Evolutionary conservation across 2,113 vertebrate genomes (phyloP), one percentile per base, ranked within the genome.

Genomic region (Chelonoidis abingdonii): DNA sequence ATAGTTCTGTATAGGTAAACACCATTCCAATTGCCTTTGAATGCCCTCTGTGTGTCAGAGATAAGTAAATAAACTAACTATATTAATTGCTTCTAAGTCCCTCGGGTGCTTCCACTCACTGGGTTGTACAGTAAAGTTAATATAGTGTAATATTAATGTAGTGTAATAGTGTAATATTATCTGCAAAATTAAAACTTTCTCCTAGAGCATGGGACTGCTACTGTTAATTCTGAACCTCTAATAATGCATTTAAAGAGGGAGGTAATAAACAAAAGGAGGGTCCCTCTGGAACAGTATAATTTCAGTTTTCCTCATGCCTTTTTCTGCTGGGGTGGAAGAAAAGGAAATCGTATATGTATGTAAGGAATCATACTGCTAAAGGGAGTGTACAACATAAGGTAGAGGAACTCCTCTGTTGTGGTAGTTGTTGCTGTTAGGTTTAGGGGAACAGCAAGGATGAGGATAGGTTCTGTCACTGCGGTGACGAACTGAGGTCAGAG

Each of bases 161-260:
- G 93, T 92, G 83, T 95, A 96, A 97, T 95, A 50, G 49, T 50
- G 91, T 81, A 90, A 90, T 95, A 95, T 96, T 94, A 96, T 95
- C 91, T 95, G 85, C 92, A 95, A 93, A 97, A 97, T 97, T 96
- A 96, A 95, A 91, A 87, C 90, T 97, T 94, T 80, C 93, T 94
- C 94, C 88, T 88, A 95, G 89, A 95, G 87, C 93, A 85, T 88
- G 57, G 89, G 91, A 94, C 92, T 97, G 90, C 94, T 84, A 57
- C 87, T 96, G 85, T 94, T 97, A 96, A 96, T 96, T 94, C 89
- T 92, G 90, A 86, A 94, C 41, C 87, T 92, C 65, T 97, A 97
- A 97, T 95, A 96, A 97, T 94, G 89, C 89, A 91, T 95, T 94
- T 86, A 90, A 94, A 97, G 62, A 91, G 72, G 84, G 88, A 97